Conservation (phyloP, 2,113 vertebrate species). For the Eupsittula cactorum region DNA sequence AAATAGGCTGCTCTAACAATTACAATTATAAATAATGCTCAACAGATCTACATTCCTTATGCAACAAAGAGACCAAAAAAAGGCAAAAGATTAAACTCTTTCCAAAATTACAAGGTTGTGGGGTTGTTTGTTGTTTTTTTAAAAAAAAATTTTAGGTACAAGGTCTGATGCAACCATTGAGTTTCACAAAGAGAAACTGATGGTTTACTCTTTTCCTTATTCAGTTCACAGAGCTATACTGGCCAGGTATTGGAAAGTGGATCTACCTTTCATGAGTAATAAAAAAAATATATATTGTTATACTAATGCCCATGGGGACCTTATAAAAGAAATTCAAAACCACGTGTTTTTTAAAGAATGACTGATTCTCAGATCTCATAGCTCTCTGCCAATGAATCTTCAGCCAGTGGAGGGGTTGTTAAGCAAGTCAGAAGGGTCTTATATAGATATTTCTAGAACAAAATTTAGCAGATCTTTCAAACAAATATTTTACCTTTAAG, state of each 20-base stretch:
- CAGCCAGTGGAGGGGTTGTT: not conserved
- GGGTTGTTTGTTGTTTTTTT: not conserved
- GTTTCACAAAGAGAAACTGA: not conserved
- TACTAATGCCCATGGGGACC: not conserved
- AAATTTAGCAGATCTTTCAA: not conserved
- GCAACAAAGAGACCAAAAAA: not conserved
- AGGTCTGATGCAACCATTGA: not conserved
- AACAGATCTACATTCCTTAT: not conserved
- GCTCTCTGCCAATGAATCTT: not conserved
- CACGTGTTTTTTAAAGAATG: not conserved
- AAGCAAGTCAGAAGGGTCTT: not conserved
- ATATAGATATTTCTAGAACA: not conserved
- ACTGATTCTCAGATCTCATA: not conserved
- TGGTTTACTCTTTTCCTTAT: not conserved
- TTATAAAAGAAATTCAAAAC: not conserved
- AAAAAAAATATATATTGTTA: not conserved
- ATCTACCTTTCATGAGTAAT: not conserved
- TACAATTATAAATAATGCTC: not conserved
- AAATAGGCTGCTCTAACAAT: not conserved
- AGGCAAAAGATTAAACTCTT: not conserved
- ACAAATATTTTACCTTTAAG: not conserved
- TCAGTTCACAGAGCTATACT: not conserved
- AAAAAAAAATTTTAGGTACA: not conserved
- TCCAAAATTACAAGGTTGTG: not conserved
- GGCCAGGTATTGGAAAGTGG: not conserved